phyloP scores from a whole-genome alignment of 2,113 vertebrate species.

The Ranitomeya variabilis region DNA sequence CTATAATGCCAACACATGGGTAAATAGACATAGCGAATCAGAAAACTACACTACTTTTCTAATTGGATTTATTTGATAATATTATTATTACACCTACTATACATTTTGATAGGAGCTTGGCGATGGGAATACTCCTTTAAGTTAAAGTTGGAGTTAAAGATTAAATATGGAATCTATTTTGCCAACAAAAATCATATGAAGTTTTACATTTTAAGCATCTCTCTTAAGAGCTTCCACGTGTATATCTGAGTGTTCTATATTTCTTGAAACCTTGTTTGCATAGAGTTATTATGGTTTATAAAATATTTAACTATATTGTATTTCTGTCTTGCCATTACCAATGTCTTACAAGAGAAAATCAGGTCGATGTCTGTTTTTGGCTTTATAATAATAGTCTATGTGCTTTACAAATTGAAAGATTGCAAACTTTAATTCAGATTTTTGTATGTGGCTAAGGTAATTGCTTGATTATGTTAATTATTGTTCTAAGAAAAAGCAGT shows the following conservation, averaged over 20 bases:
- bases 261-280: slow-evolving; percentile 7
- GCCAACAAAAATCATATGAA: no score
- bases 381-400: slow-evolving; percentile 17
- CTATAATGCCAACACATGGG: no score
- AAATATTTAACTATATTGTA: neutral
- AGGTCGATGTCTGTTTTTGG: neutral
- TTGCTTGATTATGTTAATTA: slow-evolving; percentile 42
- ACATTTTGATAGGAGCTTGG: no score
- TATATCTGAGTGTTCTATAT: neutral
- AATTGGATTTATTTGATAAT: no score
- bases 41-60: no score
- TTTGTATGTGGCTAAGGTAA: slow-evolving; percentile 3
- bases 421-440: slow-evolving; percentile 23
- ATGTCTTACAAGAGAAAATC: neutral
- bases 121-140: no score
- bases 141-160: no score
- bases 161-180: no score
- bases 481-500: slow-evolving; percentile 23
- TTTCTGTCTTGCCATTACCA: slow-evolving; percentile 12
- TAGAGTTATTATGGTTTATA: neutral
- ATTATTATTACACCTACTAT: no score
- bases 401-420: slow-evolving; percentile 35
- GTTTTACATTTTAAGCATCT: no score
- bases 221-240: no score
- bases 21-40: no score